Conservation (phyloP, 2,888 invertebrate genomes). For the Helobdella robusta region DNA sequence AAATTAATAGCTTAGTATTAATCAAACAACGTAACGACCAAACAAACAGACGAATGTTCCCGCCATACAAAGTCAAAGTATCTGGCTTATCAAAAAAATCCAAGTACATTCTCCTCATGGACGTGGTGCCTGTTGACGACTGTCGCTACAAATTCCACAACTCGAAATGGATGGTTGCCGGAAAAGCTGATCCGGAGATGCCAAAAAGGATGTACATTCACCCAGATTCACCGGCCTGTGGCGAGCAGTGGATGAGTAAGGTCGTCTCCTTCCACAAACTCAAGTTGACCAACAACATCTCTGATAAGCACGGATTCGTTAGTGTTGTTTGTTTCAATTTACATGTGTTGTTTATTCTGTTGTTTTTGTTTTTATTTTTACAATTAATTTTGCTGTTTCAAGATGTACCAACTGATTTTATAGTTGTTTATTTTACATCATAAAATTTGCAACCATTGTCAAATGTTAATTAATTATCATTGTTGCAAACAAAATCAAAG, state of each 20-base stretch:
- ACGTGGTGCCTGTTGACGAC: slow-evolving; percentile 88
- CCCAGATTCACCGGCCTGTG: slow-evolving; percentile 87
- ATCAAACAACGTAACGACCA: neutral
- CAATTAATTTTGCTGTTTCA: too few species aligned
- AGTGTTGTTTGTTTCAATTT: slow-evolving; percentile 24
- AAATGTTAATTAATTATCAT: too few species aligned
- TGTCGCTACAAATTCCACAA: slow-evolving; percentile 53
- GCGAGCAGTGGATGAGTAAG: slow-evolving; percentile 99
- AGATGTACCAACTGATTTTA: too few species aligned
- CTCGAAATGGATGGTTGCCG: slow-evolving; percentile 67
- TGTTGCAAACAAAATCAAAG: too few species aligned
- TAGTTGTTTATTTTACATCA: too few species aligned
- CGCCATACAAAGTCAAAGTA: slow-evolving; percentile 97
- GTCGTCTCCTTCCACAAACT: slow-evolving; percentile 97
- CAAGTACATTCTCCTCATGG: slow-evolving; percentile 95
- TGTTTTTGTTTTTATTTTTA: too few species aligned
- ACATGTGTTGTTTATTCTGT: too few species aligned
- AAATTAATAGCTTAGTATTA: neutral
- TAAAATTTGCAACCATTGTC: too few species aligned
- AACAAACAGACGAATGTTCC: slow-evolving; percentile 88
- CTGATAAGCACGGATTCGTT: slow-evolving; percentile 63
- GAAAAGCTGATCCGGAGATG: slow-evolving; percentile 56
- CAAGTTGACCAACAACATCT: slow-evolving; percentile 97
- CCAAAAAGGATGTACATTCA: slow-evolving; percentile 98
- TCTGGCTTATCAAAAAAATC: slow-evolving; percentile 95